Evolutionary conservation across 2,797 vertebrate genomes (phyloP), one percentile per base, ranked within the genome.

Genomic region (Myripristis murdjan): DNA sequence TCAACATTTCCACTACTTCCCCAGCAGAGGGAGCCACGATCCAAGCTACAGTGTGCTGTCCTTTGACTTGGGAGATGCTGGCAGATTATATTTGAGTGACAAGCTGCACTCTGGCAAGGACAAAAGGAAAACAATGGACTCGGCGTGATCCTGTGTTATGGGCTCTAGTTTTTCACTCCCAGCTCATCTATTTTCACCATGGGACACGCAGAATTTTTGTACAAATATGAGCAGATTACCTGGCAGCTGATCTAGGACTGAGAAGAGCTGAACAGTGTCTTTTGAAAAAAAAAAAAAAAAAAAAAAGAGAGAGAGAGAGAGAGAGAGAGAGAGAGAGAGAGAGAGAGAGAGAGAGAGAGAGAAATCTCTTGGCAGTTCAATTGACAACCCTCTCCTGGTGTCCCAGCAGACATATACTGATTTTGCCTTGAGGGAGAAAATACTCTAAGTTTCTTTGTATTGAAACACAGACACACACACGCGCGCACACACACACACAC

Each of bases 11-110:
- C 51, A 20, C 37, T 4, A 0, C 66, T 70, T 54, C 8, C 4
- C 51, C 94, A 90, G 84, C 77, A 94, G 94, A 88, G 86, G 89
- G 93, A 47, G 90, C 83, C 62, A 84, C 57, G 46, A n/a, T 1
- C 62, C 64, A 12, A 70, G n/a, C n/a, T 6, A 53, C 3, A 48
- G 20, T 1, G 15, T 51, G 16, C 23, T 20, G 24, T 53, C 15
- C 1, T 22, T 26, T 5, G 16, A 14, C 39, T 18, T 20, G 56
- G 31, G 26, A 49, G 35, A 9, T 24, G 52, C 31, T 39, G 49
- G n/a, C 10, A 63, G 24, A 49, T 64, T 59, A 2, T 12, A n/a
- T 16, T 5, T 41, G 7, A 31, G 43, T n/a, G 20, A 4, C 22
- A 33, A 31, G 31, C 26, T 54, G 4, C 9, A 24, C 33, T 11